Evolutionary conservation across 2,113 vertebrate genomes (phyloP).

Genomic region (Cavia porcellus): DNA sequence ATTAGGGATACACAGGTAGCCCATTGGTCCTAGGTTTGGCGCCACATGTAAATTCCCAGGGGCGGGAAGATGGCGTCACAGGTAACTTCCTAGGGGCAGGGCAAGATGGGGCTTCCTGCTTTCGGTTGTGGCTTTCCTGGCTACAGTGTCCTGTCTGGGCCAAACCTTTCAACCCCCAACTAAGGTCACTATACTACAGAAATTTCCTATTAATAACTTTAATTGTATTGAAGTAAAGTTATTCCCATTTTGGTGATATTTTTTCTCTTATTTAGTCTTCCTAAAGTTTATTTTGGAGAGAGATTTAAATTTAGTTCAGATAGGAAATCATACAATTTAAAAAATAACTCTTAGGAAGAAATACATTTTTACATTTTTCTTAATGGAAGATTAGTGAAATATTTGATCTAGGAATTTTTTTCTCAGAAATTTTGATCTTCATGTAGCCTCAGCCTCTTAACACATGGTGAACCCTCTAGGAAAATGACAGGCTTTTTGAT

Average conservation of each 20-base stretch:
- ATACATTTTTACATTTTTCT: slow-evolving; percentile 47
- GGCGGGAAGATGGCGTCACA: too few relatives aligned
- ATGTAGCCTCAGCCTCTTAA: not conserved
- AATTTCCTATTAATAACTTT: slow-evolving; percentile 24
- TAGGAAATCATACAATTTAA: slow-evolving; percentile 28
- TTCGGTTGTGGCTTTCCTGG: too few relatives aligned
- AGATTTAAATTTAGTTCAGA: slow-evolving; percentile 57
- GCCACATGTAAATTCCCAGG: too few relatives aligned
- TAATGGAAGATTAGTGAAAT: slow-evolving; percentile 48
- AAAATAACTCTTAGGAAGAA: slow-evolving; percentile 49
- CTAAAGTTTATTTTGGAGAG: slow-evolving; percentile 59
- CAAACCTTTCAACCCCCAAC: not conserved
- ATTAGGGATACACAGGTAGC: too few relatives aligned
- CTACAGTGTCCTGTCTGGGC: too few relatives aligned
- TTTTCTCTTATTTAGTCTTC: not conserved
- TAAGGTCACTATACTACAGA: not conserved
- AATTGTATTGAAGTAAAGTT: slow-evolving; percentile 50
- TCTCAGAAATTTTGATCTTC: not conserved
- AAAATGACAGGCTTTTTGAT: not conserved
- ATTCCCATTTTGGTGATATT: slow-evolving; percentile 14
- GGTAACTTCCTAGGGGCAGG: too few relatives aligned
- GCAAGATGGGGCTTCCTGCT: too few relatives aligned
- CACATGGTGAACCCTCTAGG: not conserved
- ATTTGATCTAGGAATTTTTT: slow-evolving; percentile 60
- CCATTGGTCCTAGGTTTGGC: too few relatives aligned